Conservation (phyloP, 2,113 vertebrate species). For the Tretioscincus oriximinensis region DNA sequence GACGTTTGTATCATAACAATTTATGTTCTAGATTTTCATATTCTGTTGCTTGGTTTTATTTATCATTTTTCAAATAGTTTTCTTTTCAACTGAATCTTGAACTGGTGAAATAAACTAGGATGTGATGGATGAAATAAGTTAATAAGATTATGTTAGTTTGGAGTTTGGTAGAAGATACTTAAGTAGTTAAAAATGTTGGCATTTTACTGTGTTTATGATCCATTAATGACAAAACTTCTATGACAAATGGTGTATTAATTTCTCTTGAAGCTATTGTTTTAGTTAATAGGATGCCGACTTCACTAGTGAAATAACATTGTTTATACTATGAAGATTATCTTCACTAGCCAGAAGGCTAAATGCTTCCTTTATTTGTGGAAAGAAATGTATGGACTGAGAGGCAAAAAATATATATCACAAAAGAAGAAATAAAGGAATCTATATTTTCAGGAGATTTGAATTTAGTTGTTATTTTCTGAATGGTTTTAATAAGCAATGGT, state of each 20-base stretch:
- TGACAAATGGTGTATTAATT: slow-evolving; percentile 68
- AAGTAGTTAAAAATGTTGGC: slow-evolving; percentile 59
- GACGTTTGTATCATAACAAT: too few species aligned
- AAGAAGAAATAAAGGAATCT: too few species aligned
- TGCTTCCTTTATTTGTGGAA: slow-evolving; percentile 69
- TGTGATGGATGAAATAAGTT: background rate
- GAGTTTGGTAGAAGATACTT: slow-evolving; percentile 45
- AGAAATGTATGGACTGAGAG: slow-evolving; percentile 67
- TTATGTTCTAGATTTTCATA: too few species aligned
- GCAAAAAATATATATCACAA: slow-evolving; percentile 41
- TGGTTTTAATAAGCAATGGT: too few species aligned
- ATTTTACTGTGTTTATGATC: slow-evolving; percentile 57
- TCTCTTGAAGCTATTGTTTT: slow-evolving; percentile 67
- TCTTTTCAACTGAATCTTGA: too few species aligned
- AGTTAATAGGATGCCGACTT: slow-evolving; percentile 60
- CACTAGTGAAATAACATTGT: slow-evolving; percentile 64
- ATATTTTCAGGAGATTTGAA: too few species aligned
- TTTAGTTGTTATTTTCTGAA: too few species aligned
- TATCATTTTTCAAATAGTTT: too few species aligned
- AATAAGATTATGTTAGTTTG: slow-evolving; percentile 3
- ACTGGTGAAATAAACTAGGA: background rate
- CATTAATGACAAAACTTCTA: slow-evolving; percentile 53
- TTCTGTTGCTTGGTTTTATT: too few species aligned
- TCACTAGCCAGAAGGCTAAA: slow-evolving; percentile 64
- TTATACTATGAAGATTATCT: slow-evolving; percentile 70